A percentile compares a stretch with the other conserved stretches of the same genome.
phyloP scores from a whole-genome alignment of 2,888 invertebrate species.

The Frankliniella fusca region DNA sequence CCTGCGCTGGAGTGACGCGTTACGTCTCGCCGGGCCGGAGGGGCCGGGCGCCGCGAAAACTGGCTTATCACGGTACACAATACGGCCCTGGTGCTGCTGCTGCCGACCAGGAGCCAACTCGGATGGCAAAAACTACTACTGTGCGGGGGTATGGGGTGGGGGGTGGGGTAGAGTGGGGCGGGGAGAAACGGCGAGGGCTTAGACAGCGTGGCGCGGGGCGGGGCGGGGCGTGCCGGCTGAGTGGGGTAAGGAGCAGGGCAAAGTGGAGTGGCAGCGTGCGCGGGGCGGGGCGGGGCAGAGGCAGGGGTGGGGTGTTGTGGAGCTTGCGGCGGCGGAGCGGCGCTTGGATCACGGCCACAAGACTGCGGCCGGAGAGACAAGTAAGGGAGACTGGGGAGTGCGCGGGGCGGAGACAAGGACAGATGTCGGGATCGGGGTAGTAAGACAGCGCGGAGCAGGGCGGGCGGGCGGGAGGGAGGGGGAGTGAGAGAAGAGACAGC shows the following conservation, averaged over 20 bases:
- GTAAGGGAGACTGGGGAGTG: too few species aligned
- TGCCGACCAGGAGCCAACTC: not conserved
- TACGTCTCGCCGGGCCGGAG: not conserved
- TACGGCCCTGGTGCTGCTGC: not conserved
- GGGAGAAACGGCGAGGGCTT: not conserved
- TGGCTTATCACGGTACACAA: conserved; percentile 13
- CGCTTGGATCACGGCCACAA: not conserved
- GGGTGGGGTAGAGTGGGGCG: not conserved
- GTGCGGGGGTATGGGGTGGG: not conserved
- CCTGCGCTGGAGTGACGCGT: not conserved
- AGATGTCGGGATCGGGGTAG: too few species aligned
- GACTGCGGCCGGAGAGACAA: not conserved
- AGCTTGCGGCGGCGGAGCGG: not conserved
- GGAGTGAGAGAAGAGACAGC: too few species aligned
- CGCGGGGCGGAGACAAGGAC: too few species aligned
- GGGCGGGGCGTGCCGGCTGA: not conserved
- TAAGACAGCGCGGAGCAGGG: too few species aligned
- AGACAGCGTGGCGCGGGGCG: not conserved
- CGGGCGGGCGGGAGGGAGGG: too few species aligned
- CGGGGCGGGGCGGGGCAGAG: too few species aligned
- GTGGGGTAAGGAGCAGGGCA: too few species aligned
- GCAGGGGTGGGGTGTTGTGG: not conserved
- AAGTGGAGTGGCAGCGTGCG: too few species aligned
- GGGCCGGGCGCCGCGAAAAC: not conserved
- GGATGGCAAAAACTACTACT: conserved; percentile 2